phyloP scores from a whole-genome alignment of 2,113 vertebrate species.

The Actinemys pallida region DNA sequence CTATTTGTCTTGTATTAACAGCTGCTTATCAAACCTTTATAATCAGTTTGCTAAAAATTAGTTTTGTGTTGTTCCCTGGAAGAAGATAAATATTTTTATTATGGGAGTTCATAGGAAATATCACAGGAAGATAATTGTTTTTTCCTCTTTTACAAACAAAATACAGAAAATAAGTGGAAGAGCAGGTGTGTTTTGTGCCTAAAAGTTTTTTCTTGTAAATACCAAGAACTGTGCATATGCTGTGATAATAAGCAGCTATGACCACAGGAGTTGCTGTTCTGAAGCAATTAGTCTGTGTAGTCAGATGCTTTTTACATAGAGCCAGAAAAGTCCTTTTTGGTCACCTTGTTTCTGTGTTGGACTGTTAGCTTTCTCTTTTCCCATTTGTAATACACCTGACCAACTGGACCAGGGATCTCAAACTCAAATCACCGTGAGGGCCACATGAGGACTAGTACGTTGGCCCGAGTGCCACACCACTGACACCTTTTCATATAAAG shows the following conservation, averaged over 20 bases:
- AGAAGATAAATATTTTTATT: neutral
- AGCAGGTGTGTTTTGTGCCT: neutral
- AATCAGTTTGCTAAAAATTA: neutral
- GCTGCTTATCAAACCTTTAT: neutral
- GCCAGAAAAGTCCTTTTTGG: neutral
- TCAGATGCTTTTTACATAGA: neutral
- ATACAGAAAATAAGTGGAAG: neutral
- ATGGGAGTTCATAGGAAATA: fast-evolving
- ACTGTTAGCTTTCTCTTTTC: neutral
- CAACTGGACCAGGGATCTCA: neutral
- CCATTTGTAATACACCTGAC: neutral
- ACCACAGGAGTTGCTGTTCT: neutral
- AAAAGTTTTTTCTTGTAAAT: neutral
- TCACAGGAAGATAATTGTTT: fast-evolving
- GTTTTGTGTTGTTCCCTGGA: neutral
- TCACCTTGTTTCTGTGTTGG: neutral
- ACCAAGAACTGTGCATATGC: neutral
- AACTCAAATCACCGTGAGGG: too few species aligned
- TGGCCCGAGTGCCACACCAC: too few species aligned
- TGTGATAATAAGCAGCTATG: neutral
- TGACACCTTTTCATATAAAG: too few species aligned
- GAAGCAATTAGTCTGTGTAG: neutral
- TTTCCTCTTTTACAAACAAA: neutral
- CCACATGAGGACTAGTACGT: too few species aligned
- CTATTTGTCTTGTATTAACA: neutral